phyloP scores from a whole-genome alignment of 2,797 vertebrate species.

The Fringilla coelebs region DNA sequence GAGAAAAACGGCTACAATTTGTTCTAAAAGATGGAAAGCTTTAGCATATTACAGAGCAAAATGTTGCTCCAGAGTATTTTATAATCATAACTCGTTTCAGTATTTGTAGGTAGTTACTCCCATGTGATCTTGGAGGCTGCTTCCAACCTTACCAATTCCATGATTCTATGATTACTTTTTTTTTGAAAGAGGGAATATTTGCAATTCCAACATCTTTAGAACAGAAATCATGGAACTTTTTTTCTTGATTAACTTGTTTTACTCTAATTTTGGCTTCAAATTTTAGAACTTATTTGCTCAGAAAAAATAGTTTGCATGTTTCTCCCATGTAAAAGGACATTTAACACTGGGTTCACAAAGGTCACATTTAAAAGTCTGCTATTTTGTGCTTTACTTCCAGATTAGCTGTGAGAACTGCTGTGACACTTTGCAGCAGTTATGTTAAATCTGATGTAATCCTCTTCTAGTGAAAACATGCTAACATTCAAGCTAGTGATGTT shows the following conservation, averaged over 20 bases:
- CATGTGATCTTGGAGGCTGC: not conserved
- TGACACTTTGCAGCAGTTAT: not conserved
- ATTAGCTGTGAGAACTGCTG: not conserved
- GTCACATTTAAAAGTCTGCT: not conserved
- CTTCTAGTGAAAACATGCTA: not conserved
- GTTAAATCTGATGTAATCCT: not conserved
- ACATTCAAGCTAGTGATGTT: not conserved
- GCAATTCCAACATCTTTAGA: not conserved
- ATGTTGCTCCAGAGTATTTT: not conserved
- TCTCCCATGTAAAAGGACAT: not conserved
- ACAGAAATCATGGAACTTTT: not conserved
- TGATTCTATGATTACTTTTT: not conserved
- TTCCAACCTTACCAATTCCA: not conserved
- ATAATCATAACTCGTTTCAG: not conserved
- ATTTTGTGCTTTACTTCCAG: not conserved
- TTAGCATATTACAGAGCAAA: not conserved
- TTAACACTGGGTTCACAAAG: not conserved
- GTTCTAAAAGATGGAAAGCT: not conserved
- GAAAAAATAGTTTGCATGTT: not conserved
- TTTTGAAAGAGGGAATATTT: not conserved
- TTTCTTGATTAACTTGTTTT: not conserved
- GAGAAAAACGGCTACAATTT: not conserved
- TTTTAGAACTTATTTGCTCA: not conserved
- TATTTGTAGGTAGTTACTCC: not conserved
- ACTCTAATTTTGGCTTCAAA: not conserved